Percentiles rank a stretch among this genome's conserved stretches.
phyloP scores from a whole-genome alignment of 2,113 vertebrate species.

The Phainopepla nitens region DNA sequence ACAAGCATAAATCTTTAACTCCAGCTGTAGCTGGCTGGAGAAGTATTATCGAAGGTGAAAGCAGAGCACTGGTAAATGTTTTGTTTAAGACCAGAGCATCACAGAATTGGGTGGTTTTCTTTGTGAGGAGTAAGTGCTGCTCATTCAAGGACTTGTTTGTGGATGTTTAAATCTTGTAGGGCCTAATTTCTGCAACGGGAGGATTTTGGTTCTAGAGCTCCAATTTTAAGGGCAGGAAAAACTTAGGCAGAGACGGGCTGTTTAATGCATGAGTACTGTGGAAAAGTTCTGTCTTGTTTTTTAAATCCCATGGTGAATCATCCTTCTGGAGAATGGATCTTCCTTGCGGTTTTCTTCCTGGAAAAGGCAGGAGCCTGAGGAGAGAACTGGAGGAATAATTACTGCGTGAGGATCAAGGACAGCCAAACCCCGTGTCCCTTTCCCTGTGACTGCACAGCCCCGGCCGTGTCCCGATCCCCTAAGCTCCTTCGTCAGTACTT shows the following conservation, averaged over 20 bases:
- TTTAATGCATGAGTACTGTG: not conserved
- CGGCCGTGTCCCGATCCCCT: not conserved
- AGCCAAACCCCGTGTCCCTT: rapidly evolving
- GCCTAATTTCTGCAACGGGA: not conserved
- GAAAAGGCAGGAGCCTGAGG: not conserved
- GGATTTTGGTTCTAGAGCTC: not conserved
- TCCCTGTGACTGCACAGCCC: not conserved
- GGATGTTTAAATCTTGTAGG: not conserved
- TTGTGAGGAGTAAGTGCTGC: not conserved
- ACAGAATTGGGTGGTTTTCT: not conserved
- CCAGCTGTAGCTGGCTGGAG: not conserved
- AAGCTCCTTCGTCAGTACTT: not conserved
- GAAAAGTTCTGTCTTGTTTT: not conserved
- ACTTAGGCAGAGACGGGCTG: not conserved
- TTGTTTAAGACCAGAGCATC: not conserved
- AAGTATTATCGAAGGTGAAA: not conserved
- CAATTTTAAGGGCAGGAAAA: not conserved
- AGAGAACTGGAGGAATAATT: not conserved
- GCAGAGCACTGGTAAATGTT: not conserved
- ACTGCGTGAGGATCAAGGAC: not conserved
- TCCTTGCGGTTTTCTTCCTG: not conserved
- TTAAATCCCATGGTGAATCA: not conserved
- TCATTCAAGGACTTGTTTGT: not conserved
- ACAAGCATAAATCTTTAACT: not conserved
- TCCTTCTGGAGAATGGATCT: not conserved